Evolutionary conservation across 1,140 invertebrate species (phyloP), one percentile per base, ranked within the genome.

Genomic region (Spodoptera litura): DNA sequence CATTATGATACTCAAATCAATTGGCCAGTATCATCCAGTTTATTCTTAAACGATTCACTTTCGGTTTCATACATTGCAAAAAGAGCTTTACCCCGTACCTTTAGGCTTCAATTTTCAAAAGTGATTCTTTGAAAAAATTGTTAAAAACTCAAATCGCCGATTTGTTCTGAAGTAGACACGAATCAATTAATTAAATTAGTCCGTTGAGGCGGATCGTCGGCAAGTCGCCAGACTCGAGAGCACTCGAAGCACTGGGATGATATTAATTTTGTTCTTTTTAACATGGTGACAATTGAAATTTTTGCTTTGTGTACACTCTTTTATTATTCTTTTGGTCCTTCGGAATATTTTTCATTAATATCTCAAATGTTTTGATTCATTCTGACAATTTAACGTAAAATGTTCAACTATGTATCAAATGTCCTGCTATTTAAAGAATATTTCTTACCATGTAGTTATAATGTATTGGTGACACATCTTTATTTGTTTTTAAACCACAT

Each of bases 131-230:
- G 71, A 61, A 64, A 51, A 66, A 51, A 68, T 9, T 51, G 55
- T 62, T 44, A 53, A 78, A 70, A 70, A 64, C 78, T 64, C 38
- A 55, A 68, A 74, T 74, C 51, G 79, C 79, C 78, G 74, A 76
- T 80, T 78, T 80, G 72, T 72, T 73, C 75, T 77, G 79, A 79
- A 83, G 84, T 84, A 64, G 89, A 87, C 84, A 87, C 82, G 84
- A 85, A 85, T 90, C 87, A 87, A 89, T 90, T 92, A 89, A 88
- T 85, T 88, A 83, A 86, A 92, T 89, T 90, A 85, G 81, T 84
- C 81, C 85, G 85, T 84, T 87, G 84, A 79, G 86, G 84, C 88
- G 86, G 85, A 89, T 89, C 88, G 84, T 84, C 85, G 84, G 74
- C 55, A 58, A 84, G 83, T 81, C 77, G 81, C 79, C 71, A 74